Evolutionary conservation across 2,113 vertebrate species (phyloP).

Genomic region (Neolamprologus caudopunctatus): DNA sequence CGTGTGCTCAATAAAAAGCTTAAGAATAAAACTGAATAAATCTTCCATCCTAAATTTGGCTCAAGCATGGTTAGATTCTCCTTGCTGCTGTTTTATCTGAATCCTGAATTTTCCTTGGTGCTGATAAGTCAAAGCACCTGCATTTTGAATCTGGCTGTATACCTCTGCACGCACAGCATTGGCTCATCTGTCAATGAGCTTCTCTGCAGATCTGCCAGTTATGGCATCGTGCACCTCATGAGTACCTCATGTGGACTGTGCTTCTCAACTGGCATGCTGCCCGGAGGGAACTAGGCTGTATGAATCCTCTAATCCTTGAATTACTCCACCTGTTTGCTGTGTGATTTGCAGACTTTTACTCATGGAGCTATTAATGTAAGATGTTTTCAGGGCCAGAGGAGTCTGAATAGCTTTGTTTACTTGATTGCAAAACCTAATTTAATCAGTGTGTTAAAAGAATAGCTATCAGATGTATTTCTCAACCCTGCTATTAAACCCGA

Average conservation of each 20-base stretch:
- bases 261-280: constrained; percentile 28
- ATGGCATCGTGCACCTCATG: not conserved
- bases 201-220: constrained; percentile 18
- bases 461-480: constrained; percentile 10
- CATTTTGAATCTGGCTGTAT: not conserved
- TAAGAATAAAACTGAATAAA: not conserved
- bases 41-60: not conserved
- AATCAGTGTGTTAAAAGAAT: constrained; percentile 25
- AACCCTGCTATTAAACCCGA: not conserved
- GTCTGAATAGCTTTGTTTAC: constrained; percentile 38
- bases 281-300: constrained; percentile 28
- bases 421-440: constrained; percentile 38
- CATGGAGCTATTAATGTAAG: constrained; percentile 27
- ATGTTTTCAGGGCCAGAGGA: constrained; percentile 6
- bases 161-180: not conserved
- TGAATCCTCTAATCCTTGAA: constrained; percentile 42
- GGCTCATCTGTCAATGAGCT: constrained; percentile 17
- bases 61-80: not conserved
- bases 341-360: constrained; percentile 46
- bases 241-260: constrained; percentile 33
- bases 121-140: not conserved
- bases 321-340: constrained; percentile 41
- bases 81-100: not conserved
- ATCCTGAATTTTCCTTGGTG: not conserved
- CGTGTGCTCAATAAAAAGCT: constrained; percentile 3